Evolutionary conservation across 2,113 vertebrate genomes (phyloP).

Genomic region (Ellobius talpinus): DNA sequence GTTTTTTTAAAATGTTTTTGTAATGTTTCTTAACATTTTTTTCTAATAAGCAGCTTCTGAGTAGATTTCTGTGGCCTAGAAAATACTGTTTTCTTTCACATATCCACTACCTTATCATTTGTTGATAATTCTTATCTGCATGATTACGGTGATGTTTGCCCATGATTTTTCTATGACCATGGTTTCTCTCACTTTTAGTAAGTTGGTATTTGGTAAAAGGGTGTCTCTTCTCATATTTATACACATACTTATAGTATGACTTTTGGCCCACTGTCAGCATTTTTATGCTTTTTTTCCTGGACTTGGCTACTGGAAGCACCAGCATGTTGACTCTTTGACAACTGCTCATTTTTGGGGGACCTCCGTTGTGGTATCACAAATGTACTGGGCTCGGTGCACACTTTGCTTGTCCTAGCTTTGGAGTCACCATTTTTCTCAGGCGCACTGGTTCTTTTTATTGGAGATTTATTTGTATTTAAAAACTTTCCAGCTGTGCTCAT

Average conservation of each 20-base stretch:
- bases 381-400: background rate
- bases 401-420: background rate
- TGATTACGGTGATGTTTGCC: background rate
- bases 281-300: background rate
- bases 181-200: background rate
- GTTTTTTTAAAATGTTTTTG: background rate
- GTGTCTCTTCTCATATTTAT: background rate
- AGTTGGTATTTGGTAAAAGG: background rate
- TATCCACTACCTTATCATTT: background rate
- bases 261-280: background rate
- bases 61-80: background rate
- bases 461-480: slow-evolving; percentile 29
- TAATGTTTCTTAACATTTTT: slow-evolving; percentile 17
- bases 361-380: slow-evolving; percentile 6
- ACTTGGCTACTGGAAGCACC: background rate
- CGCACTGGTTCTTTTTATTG: slow-evolving; percentile 13
- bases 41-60: slow-evolving; percentile 27
- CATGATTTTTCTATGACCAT: slow-evolving; percentile 1
- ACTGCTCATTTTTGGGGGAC: background rate
- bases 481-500: background rate
- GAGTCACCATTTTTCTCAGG: background rate
- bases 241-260: background rate
- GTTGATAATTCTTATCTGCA: background rate
- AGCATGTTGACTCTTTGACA: background rate
- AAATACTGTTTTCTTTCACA: slow-evolving; percentile 21